Base-by-base conservation (phyloP, 2,797 vertebrate genomes). In the Sciurus vulgaris region DNA sequence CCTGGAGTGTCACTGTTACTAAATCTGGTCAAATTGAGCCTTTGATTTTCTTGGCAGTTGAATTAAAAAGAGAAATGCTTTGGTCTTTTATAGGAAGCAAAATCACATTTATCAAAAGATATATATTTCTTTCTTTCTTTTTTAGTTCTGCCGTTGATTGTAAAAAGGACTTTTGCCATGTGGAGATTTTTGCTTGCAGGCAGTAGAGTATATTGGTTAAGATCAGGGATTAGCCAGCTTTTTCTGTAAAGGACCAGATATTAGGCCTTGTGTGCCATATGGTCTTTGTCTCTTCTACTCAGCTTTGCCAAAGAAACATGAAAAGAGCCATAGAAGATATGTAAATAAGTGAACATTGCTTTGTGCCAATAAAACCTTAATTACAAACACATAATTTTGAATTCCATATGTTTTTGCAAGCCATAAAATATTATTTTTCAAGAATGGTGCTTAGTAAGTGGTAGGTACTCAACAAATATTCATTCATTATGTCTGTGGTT, bases 21-120 rank as follows among this genome's bases (percentile, higher is more conserved):
- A 14, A 95, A 76, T 54, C 90, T 95, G 15, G 22, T 85, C 47
- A 81, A 72, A 74, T 33, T 69, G 61, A 85, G 11, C 35, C 59
- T 86, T 89, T 4, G 7, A 35, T 84, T 95, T 63, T 77, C 17
- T n/a, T 87, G 51, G 26, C 15, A 81, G n/a, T 54, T 81, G 26
- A 85, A 86, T 85, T 91, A 7, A 84, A 96, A 94, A 87, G 38
- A 86, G 47, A 94, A 95, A 67, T 79, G 9, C 7, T 74, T 44
- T 88, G 35, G 18, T 91, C 47, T 87, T 30, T 61, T 81, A 90
- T 92, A 85, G 33, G 41, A 35, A 69, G 7, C 26, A 85, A 56
- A 56, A 94, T 20, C 35, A 81, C 17, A 49, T 85, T 88, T 95
- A 24, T 90, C 41, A 67, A 51, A 76, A 88, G 38, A 49, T 26